Evolutionary conservation across 2,797 vertebrate genomes (phyloP).

Genomic region (Anguilla anguilla): DNA sequence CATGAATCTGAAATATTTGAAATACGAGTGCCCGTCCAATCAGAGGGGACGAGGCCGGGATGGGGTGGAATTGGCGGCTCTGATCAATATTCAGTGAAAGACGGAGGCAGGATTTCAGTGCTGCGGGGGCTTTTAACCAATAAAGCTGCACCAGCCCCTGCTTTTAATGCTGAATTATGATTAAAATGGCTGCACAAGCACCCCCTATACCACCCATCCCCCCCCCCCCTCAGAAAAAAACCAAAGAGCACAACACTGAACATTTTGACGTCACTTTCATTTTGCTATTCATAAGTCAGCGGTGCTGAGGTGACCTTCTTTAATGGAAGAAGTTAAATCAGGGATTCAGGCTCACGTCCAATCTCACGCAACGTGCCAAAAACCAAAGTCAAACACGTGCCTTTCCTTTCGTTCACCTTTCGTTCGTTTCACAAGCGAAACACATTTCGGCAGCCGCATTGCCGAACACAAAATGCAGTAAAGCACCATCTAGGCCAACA

Average conservation of each 20-base stretch:
- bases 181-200: not conserved
- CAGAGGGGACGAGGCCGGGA: not conserved
- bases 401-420: no score
- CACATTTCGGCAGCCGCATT: no score
- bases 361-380: not conserved
- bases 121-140: not conserved
- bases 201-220: no score
- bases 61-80: not conserved
- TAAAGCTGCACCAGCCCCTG: not conserved
- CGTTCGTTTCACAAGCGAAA: no score
- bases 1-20: constrained; percentile 12
- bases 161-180: not conserved
- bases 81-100: not conserved
- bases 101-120: not conserved
- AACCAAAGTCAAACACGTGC: no score
- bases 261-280: not conserved
- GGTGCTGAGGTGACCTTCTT: not conserved
- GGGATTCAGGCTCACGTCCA: not conserved
- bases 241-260: not conserved
- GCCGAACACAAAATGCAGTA: no score
- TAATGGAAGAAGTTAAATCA: not conserved
- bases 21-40: not conserved
- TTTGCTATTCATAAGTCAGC: not conserved
- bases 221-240: not conserved
- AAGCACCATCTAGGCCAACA: no score